Conservation (phyloP, 1,140 invertebrate species). For the Drosophila watanabei region DNA sequence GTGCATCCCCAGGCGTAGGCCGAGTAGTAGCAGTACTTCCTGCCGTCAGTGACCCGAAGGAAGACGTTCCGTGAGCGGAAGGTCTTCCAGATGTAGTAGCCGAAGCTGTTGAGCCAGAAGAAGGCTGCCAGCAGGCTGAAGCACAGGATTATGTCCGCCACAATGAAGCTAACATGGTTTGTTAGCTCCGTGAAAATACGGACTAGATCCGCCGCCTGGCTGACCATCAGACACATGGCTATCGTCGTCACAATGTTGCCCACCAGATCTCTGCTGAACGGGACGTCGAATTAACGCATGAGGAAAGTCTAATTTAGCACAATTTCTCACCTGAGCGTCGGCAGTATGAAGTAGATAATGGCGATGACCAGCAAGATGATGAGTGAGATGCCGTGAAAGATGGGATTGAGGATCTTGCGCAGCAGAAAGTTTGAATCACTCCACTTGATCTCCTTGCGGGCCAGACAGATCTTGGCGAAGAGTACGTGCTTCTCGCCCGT, state of each 20-base stretch:
- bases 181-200: slow-evolving; percentile 92
- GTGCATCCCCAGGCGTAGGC: slow-evolving; percentile 92
- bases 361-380: slow-evolving; percentile 90
- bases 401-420: slow-evolving; percentile 90
- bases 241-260: slow-evolving; percentile 94
- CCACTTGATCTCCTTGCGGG: slow-evolving; percentile 89
- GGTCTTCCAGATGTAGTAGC: slow-evolving; percentile 94
- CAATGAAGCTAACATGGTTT: slow-evolving; percentile 91
- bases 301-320: not conserved
- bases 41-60: slow-evolving; percentile 92
- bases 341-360: slow-evolving; percentile 93
- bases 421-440: slow-evolving; percentile 90
- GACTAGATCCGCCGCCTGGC: slow-evolving; percentile 91
- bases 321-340: slow-evolving; percentile 88
- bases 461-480: slow-evolving; percentile 91
- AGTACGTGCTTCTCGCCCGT: slow-evolving; percentile 83
- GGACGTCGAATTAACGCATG: slow-evolving; percentile 33
- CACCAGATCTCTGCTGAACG: slow-evolving; percentile 89
- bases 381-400: slow-evolving; percentile 91
- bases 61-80: slow-evolving; percentile 94
- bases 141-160: slow-evolving; percentile 91
- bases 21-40: slow-evolving; percentile 94
- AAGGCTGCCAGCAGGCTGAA: slow-evolving; percentile 91
- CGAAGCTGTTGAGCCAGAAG: slow-evolving; percentile 94
- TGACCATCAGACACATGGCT: slow-evolving; percentile 90